These are phyloP conservation scores for Candidula unifasciata DNA, from an alignment of 2,888 invertebrate species.

Conservation along the genomic window DNA sequence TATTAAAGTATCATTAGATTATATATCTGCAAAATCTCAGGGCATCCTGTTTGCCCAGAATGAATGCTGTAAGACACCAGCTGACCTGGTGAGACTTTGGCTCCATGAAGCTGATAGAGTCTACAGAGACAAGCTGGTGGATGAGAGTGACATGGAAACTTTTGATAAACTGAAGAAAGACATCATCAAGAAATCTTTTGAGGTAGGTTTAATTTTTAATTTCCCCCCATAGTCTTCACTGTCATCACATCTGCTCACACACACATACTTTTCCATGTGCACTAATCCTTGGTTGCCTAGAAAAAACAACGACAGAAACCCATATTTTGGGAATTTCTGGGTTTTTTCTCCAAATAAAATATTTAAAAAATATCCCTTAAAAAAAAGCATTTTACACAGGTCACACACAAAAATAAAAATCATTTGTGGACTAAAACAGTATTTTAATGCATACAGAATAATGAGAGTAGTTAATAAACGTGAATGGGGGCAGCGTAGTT, in stretches of 20 bases:
- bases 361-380: no score
- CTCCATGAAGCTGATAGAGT: slow-evolving; percentile 95
- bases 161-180: slow-evolving; percentile 93
- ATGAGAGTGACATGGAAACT: slow-evolving; percentile 93
- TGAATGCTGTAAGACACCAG: slow-evolving; percentile 88
- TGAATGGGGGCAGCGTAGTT: no score
- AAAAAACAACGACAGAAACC: no score
- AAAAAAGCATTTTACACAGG: no score
- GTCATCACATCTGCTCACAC: neutral
- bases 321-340: no score
- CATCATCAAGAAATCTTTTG: slow-evolving; percentile 93
- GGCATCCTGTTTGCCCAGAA: slow-evolving; percentile 93
- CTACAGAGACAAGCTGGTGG: slow-evolving; percentile 94
- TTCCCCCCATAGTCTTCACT: neutral
- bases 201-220: slow-evolving; percentile 75
- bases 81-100: slow-evolving; percentile 93
- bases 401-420: no score
- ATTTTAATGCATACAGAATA: no score
- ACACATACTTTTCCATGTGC: neutral
- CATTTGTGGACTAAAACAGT: no score
- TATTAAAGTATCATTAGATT: no score
- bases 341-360: no score
- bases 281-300: neutral
- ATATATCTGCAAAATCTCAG: slow-evolving; percentile 79
- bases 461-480: no score